Percentiles rank a stretch among this genome's conserved stretches.
Evolutionary conservation across 2,797 vertebrate genomes (phyloP).

Genomic region (Periophthalmus magnuspinnatus): DNA sequence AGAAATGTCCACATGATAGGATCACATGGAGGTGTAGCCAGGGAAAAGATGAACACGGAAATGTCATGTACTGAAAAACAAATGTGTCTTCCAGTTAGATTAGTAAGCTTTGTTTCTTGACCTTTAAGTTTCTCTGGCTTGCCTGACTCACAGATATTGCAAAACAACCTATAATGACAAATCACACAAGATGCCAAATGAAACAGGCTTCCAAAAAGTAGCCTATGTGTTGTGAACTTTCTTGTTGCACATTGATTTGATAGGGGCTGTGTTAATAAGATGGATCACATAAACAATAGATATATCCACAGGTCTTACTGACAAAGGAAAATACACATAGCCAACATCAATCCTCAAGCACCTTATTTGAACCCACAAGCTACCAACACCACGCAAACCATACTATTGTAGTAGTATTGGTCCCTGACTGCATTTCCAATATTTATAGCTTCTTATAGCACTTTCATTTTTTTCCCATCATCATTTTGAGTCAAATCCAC

Average conservation of each 20-base stretch:
- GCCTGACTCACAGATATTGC: slow-evolving; percentile 1
- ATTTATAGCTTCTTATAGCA: background rate
- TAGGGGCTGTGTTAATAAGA: background rate
- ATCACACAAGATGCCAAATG: background rate
- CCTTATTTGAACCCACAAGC: background rate
- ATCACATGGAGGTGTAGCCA: too few relatives aligned
- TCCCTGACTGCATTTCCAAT: background rate
- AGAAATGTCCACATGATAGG: too few relatives aligned
- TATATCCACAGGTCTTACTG: background rate
- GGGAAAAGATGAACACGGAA: background rate
- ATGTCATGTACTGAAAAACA: background rate
- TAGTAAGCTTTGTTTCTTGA: slow-evolving; percentile 7
- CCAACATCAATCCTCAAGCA: too few relatives aligned
- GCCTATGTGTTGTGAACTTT: background rate
- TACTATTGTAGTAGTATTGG: too few relatives aligned
- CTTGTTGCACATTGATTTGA: background rate
- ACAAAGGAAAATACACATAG: background rate
- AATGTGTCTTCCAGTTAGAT: background rate
- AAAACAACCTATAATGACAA: slow-evolving; percentile 3
- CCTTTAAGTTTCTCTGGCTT: background rate
- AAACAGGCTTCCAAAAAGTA: background rate
- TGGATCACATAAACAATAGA: background rate
- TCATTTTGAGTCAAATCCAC: background rate
- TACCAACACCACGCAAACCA: background rate
- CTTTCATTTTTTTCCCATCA: too few relatives aligned